Percentiles rank a stretch among this genome's conserved stretches.
Evolutionary conservation across 2,797 vertebrate genomes (phyloP).

Genomic region (Menidia menidia): DNA sequence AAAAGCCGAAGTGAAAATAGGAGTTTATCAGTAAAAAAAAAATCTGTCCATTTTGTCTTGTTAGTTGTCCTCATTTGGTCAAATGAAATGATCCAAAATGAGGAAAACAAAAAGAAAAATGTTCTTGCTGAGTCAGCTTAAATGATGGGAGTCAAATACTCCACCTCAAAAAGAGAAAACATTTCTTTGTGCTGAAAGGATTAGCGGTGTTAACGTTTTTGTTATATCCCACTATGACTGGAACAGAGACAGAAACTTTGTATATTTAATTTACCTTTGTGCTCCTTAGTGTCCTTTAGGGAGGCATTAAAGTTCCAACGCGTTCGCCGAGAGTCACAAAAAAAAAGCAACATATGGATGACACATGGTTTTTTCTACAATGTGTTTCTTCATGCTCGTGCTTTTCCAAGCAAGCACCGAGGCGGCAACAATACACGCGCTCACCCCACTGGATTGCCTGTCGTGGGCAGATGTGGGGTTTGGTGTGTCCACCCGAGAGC

Average conservation of each 20-base stretch:
- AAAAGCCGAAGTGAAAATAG: too few species aligned
- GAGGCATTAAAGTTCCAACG: constrained; percentile 3
- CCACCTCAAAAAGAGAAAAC: not conserved
- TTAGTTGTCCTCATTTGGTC: not conserved
- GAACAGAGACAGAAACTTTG: constrained; percentile 1
- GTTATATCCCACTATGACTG: not conserved
- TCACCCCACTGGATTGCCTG: constrained; percentile 53
- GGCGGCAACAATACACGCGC: constrained; percentile 20
- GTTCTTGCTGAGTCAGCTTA: not conserved
- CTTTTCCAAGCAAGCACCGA: constrained; percentile 26
- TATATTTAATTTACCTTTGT: constrained; percentile 1
- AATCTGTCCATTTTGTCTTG: too few species aligned
- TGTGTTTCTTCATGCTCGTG: constrained; percentile 24
- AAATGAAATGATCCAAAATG: constrained; percentile 8
- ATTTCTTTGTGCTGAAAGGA: constrained; percentile 2
- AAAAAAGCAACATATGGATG: constrained; percentile 46
- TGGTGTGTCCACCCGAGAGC: constrained; percentile 48
- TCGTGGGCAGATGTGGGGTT: constrained; percentile 71
- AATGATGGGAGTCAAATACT: not conserved
- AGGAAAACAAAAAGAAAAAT: constrained; percentile 2
- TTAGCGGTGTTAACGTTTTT: constrained; percentile 18
- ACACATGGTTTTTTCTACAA: constrained; percentile 48
- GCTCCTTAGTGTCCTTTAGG: constrained; percentile 13
- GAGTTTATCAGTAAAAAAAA: too few species aligned
- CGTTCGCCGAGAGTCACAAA: constrained; percentile 23